Evolutionary conservation across 2,113 vertebrate genomes (phyloP).

Genomic region (Grantiella picta): DNA sequence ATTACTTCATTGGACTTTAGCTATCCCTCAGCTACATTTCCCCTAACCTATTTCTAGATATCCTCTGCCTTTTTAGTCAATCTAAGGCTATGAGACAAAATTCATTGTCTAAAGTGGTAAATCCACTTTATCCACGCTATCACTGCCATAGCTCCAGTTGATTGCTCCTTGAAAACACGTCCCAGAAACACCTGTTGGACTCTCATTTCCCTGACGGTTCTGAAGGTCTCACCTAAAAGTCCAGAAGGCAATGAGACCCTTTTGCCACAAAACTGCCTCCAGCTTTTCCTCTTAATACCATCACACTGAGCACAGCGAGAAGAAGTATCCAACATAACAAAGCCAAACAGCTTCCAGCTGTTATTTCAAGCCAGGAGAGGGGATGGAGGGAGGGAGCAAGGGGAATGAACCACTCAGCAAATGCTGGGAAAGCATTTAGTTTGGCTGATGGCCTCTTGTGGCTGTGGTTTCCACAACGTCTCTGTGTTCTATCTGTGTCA

Average conservation of each 20-base stretch:
- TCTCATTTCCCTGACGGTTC: neutral
- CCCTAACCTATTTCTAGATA: neutral
- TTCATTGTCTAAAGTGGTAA: neutral
- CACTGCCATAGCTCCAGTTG: neutral
- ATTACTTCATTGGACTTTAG: neutral
- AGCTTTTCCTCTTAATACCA: neutral
- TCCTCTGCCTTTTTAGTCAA: neutral
- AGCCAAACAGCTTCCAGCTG: conserved; percentile 6
- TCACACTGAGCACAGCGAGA: neutral
- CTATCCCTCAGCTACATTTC: neutral
- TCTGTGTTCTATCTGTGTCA: conserved; percentile 58
- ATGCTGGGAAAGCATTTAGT: conserved; percentile 21
- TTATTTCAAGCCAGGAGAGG: conserved; percentile 59
- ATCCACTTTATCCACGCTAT: neutral
- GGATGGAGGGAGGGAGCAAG: neutral
- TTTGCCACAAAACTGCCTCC: neutral
- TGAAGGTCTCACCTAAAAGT: neutral
- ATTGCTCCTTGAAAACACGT: neutral
- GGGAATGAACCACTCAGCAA: neutral
- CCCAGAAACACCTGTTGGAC: neutral
- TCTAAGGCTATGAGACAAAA: neutral
- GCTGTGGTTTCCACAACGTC: conserved; percentile 50
- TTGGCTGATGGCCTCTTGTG: conserved; percentile 58
- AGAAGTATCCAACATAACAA: conserved; percentile 45
- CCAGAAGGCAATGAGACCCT: neutral